A percentile compares a stretch with the other conserved stretches of the same genome.
These are phyloP conservation scores for Eclectus roratus DNA, from an alignment of 2,113 vertebrate species.

Conservation along the genomic window DNA sequence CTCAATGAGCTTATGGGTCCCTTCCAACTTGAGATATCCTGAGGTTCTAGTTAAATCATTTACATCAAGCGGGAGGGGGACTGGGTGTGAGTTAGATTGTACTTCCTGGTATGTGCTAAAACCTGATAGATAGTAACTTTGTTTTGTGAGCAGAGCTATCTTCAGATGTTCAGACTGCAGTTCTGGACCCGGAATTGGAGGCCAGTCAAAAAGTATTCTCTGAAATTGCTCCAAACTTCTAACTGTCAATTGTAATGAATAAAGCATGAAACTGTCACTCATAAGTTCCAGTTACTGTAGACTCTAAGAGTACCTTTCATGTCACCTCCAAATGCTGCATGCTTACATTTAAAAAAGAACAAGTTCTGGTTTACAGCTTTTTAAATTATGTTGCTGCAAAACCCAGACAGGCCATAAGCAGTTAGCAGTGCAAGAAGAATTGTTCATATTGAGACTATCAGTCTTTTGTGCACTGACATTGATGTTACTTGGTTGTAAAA, in stretches of 20 bases:
- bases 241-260: neutral
- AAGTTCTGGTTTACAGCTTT: neutral
- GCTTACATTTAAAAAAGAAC: neutral
- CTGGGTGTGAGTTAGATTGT: neutral
- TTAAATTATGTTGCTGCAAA: neutral
- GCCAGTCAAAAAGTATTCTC: neutral
- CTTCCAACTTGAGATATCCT: neutral
- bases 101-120: neutral
- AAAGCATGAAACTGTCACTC: neutral
- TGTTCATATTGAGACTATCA: conserved; percentile 7
- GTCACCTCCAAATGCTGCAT: neutral
- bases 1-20: neutral
- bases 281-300: neutral
- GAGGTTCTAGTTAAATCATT: neutral
- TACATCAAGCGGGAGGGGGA: neutral
- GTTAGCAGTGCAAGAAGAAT: conserved; percentile 42
- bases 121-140: neutral
- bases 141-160: neutral
- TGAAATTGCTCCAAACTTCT: neutral
- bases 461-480: conserved; percentile 44
- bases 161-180: neutral
- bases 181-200: neutral
- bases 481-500: conserved; percentile 39
- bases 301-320: neutral
- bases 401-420: neutral